A percentile compares a stretch with the other conserved stretches of the same genome.
Conservation (phyloP, 2,888 invertebrate genomes). For the Argyra leucocephala region DNA sequence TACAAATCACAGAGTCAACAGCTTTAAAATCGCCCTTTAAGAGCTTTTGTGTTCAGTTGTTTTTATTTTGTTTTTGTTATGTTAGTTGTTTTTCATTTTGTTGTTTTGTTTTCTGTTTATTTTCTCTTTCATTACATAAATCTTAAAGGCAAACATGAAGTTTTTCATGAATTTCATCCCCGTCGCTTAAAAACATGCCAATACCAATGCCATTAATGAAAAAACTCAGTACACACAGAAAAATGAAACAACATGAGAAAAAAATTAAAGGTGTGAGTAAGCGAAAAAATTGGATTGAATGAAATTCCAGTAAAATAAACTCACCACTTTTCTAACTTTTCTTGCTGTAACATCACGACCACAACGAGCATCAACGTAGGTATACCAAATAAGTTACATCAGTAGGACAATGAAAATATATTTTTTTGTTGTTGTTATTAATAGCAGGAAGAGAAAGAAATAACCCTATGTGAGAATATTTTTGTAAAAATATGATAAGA, state of each 20-base stretch:
- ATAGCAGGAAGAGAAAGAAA: no score
- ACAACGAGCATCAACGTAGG: no score
- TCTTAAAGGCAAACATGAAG: not conserved
- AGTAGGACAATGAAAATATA: no score
- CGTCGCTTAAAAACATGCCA: not conserved
- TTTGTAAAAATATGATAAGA: no score
- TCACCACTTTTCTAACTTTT: no score
- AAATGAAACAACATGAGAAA: not conserved
- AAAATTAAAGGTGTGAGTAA: not conserved
- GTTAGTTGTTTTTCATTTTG: not conserved
- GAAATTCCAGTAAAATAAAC: no score
- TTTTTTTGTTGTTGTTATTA: no score
- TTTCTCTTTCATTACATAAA: not conserved
- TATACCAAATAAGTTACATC: no score
- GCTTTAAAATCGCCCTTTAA: slow-evolving; percentile 13
- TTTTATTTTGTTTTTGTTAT: not conserved
- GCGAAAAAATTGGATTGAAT: not conserved
- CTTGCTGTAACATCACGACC: no score
- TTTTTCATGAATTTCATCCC: not conserved
- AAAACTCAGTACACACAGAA: not conserved
- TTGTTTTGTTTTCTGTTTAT: not conserved
- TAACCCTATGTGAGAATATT: no score
- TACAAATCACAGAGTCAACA: slow-evolving; percentile 10
- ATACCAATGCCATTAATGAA: not conserved
- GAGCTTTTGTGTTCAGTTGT: slow-evolving; percentile 4